Base-by-base conservation (phyloP, 2,797 vertebrate genomes). In the Tenualosa ilisha region DNA sequence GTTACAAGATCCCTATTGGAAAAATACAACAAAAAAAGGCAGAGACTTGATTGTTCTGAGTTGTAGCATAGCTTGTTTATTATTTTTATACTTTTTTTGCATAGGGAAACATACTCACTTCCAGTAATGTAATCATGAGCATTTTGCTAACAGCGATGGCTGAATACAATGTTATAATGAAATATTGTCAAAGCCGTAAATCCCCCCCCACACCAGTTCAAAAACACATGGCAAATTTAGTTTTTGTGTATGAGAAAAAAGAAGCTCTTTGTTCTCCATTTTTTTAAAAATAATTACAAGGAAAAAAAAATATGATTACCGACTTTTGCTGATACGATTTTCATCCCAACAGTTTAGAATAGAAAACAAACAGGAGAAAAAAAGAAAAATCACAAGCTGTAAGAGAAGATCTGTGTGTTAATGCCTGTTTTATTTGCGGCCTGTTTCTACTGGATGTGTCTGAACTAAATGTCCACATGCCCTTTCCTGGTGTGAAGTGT, bases 21-120 rank as follows among this genome's bases (percentile, higher is more conserved):
- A 86, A 26, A 17, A 83, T 8, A 84, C 43, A 82, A 81, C 84
- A 89, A 84, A 84, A 91, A 81, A 83, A 84, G 75, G 43, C 49
- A 79, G 61, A 81, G 83, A 37, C 49, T 46, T 79, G 37, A 79
- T 79, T 79, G 75, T 89, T 84, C 89, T 93, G 91, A 95, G 92
- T 96, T 95, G 92, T 96, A 96, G 96, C 96, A 95, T 96, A 97
- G 94, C 95, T 97, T 96, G 93, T 98, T 98, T 97, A 97, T 95
- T 96, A 92, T 95, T 94, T 93, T 93, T 92, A 93, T 93, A 90
- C 94, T 93, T 95, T 96, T 49, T 97, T 97, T 98, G 96, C 97
- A 97, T 97, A 97, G 96, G 95, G 95, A 96, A 96, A 96, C 95
- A 94, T 96, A 96, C 91, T 96, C 93, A 95, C 93, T 95, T 96